Conservation (phyloP, 2,113 vertebrate species). For the Sylvilagus bachmani region DNA sequence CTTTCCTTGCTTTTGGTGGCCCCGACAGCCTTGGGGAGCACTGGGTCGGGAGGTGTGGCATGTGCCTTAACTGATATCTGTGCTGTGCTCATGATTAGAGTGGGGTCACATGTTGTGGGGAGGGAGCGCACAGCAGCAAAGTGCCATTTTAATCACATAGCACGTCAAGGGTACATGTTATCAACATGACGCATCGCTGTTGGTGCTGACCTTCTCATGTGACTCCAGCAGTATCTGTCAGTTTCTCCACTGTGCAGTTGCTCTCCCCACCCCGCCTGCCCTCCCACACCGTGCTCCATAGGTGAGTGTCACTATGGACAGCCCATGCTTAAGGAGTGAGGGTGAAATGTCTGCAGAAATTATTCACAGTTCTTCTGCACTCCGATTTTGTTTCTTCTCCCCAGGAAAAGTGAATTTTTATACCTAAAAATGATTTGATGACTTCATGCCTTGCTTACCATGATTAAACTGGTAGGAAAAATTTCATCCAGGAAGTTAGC, state of each 20-base stretch:
- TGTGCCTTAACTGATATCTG: background rate
- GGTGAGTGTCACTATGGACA: background rate
- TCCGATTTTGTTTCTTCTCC: background rate
- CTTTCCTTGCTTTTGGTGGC: background rate
- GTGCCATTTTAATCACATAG: background rate
- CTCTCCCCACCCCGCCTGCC: accelerated
- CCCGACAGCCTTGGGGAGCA: background rate
- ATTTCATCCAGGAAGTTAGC: slow-evolving; percentile 60
- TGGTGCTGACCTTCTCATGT: background rate
- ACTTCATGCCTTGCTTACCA: slow-evolving; percentile 55
- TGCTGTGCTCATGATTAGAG: background rate
- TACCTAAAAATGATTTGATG: background rate
- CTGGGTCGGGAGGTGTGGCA: background rate
- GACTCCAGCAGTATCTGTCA: background rate
- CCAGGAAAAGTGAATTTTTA: slow-evolving; percentile 18
- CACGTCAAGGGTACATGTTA: background rate
- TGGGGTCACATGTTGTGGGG: background rate
- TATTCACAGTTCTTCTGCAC: background rate
- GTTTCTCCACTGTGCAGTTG: background rate
- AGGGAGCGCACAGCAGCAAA: background rate
- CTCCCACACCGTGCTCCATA: background rate
- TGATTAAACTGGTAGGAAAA: slow-evolving; percentile 37
- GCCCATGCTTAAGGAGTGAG: background rate
- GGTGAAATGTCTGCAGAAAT: background rate
- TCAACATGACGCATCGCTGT: background rate